Evolutionary conservation across 37 sponge, comb jelly and placozoan genomes (phyloP), one percentile per base, ranked within the genome.

Genomic region (Cladorhizidae sp.): DNA sequence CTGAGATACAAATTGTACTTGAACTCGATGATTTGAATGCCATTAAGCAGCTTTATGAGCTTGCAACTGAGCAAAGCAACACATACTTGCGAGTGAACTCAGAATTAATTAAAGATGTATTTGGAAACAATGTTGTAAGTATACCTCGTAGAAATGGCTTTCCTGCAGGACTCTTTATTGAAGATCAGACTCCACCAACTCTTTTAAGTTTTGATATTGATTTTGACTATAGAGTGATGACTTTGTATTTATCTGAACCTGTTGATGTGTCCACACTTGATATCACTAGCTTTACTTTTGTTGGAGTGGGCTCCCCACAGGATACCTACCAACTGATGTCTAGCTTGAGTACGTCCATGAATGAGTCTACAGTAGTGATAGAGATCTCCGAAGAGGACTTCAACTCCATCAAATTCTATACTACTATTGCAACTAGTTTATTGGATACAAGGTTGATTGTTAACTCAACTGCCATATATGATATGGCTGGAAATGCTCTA

Each of bases 241-340:
- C 83, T n/a, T 74, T 96, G 15, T 87, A 77, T 43, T 93, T 96
- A 78, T 82, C 89, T 35, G 97, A 96, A 37, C 90, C 94, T 26
- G 89, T 96, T 40, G 90, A 90, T 82, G 75, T 76, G 18, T 77
- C 91, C 7, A 87, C 94, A 14, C 78, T 96, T 29, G 78, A 90
- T 67, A 77, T 90, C 35, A 85, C 67, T 35, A 43, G 49, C 9
- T 49, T 91, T 25, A 80, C 74, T 5, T 77, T 96, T 0, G 55
- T 72, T 38, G 82, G 87, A 57, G 40, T 61, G n/a, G 59, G 81
- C 41, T 74, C 55, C 22, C 36, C 62, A 17, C 51, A 40, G 2
- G 84, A 87, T 23, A 55, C 1, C 22, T 87, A 80, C 81, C 73
- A 71, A 18, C 82, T 89, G 15, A 52, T 72, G 12, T 59, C 54